These are phyloP conservation scores for Drosophila villosipedis DNA, from an alignment of 2,888 invertebrate genomes.

Conservation along the genomic window DNA sequence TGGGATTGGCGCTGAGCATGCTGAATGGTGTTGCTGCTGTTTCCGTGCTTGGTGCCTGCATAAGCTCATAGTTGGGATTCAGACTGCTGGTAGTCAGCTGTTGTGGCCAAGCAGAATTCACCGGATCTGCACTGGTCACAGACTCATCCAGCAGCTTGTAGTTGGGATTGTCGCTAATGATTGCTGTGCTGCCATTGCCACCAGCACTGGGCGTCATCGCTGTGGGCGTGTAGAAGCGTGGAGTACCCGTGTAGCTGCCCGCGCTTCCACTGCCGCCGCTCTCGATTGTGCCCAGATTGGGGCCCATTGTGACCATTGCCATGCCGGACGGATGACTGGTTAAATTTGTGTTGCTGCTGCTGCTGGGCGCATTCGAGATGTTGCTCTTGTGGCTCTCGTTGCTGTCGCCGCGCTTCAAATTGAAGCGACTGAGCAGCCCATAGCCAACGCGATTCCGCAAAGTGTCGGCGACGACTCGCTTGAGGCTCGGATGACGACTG, in stretches of 20 bases:
- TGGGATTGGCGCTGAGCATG: constrained; percentile 59
- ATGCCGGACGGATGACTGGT: constrained; percentile 66
- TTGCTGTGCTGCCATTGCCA: constrained; percentile 40
- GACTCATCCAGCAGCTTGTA: constrained; percentile 81
- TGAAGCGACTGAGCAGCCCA: constrained; percentile 74
- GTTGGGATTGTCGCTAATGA: constrained; percentile 80
- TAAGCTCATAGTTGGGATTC: constrained; percentile 80
- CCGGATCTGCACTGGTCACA: constrained; percentile 48
- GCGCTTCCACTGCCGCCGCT: constrained; percentile 82
- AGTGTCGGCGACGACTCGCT: constrained; percentile 78
- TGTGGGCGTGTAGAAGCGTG: constrained; percentile 73
- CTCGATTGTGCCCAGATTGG: constrained; percentile 70
- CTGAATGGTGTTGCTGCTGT: constrained; percentile 7
- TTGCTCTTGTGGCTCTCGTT: constrained; percentile 81
- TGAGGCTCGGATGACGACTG: constrained; percentile 73
- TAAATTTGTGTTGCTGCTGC: constrained; percentile 79
- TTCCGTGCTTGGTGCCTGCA: constrained; percentile 58
- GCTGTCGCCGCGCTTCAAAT: constrained; percentile 81
- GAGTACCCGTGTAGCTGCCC: constrained; percentile 76
- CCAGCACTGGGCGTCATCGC: constrained; percentile 48
- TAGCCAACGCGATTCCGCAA: constrained; percentile 51
- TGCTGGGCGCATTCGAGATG: constrained; percentile 75
- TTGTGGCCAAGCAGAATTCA: constrained; percentile 32
- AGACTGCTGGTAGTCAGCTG: constrained; percentile 61
- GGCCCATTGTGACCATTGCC: constrained; percentile 59